phyloP scores from a whole-genome alignment of 1,140 invertebrate species.

The Radopholus similis region DNA sequence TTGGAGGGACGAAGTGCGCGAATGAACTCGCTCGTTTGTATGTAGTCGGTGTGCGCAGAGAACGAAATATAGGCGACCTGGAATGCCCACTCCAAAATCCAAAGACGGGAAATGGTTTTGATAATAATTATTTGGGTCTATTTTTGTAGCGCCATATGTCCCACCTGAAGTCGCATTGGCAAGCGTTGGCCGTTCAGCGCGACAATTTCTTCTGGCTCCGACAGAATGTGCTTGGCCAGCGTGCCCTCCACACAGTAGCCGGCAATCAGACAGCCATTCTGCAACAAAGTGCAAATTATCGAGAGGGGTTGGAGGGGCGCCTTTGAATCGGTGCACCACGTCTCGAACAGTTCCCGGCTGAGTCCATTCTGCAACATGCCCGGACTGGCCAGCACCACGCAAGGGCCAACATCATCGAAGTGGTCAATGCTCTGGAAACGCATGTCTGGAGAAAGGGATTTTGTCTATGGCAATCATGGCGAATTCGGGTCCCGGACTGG shows the following conservation, averaged over 20 bases:
- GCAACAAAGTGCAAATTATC: conserved; percentile 83
- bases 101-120: neutral
- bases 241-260: conserved; percentile 99
- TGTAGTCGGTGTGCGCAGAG: conserved; percentile 97
- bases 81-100: conserved; percentile 45
- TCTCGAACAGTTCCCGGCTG: conserved; percentile 93
- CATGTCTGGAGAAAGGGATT: too few relatives aligned
- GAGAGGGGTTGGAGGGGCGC: conserved; percentile 73
- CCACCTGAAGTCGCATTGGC: conserved; percentile 74
- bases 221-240: conserved; percentile 80
- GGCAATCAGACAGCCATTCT: conserved; percentile 94
- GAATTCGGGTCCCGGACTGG: too few relatives aligned
- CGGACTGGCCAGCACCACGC: conserved; percentile 96
- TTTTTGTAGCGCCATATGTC: neutral
- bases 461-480: too few relatives aligned
- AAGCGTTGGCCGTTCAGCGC: conserved; percentile 91
- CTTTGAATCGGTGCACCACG: conserved; percentile 73
- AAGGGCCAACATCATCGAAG: conserved; percentile 98
- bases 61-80: conserved; percentile 96
- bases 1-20: conserved; percentile 86
- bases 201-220: conserved; percentile 94
- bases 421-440: conserved; percentile 83
- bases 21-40: conserved; percentile 96
- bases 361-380: conserved; percentile 99
- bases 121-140: neutral